Evolutionary conservation across 2,888 invertebrate species (phyloP), one percentile per base, ranked within the genome.

Genomic region (Aleiodes leptofemur): DNA sequence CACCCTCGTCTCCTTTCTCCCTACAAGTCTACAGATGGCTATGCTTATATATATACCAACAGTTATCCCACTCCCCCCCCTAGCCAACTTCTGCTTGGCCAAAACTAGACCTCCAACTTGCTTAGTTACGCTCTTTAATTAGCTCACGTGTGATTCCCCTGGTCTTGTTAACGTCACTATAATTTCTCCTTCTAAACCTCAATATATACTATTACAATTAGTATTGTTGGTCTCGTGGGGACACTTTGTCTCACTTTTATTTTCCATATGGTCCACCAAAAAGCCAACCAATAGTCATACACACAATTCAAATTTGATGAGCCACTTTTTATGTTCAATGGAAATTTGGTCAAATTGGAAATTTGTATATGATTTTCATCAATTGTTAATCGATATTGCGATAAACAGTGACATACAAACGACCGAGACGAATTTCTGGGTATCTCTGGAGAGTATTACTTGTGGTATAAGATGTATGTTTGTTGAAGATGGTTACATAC

Each of bases 71-170:
- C 73, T 23, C 23, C 48, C 57, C 73, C 73, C 14, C 13, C 2
- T 14, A 8, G 4, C 53, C 43, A 38, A 3, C 43, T 43, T 9
- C 9, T 43, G 9, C 69, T 74, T 71, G 66, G 69, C 75, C 69
- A 78, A 79, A 79, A 79, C 78, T 77, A 78, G 73, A 80, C 72
- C 79, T 78, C 76, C 72, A 80, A 78, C 73, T 78, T 80, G 76
- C 79, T 74, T 64, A 70, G 55, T 31, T 71, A 55, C 38, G 70
- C 56, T 74, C 70, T 74, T 74, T 74, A 74, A 74, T 74, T 74
- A 74, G 70, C 64, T 55, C 59, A 69, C 61, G 53, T 64, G 64
- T 64, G 74, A 64, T 61, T 74, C 51, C 51, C 59, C 23, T 55
- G 64, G 70, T 70, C 66, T 71, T 74, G 70, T 71, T 74, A 74